Conservation (phyloP, 2,888 invertebrate genomes). For the Resseliella maxima region DNA sequence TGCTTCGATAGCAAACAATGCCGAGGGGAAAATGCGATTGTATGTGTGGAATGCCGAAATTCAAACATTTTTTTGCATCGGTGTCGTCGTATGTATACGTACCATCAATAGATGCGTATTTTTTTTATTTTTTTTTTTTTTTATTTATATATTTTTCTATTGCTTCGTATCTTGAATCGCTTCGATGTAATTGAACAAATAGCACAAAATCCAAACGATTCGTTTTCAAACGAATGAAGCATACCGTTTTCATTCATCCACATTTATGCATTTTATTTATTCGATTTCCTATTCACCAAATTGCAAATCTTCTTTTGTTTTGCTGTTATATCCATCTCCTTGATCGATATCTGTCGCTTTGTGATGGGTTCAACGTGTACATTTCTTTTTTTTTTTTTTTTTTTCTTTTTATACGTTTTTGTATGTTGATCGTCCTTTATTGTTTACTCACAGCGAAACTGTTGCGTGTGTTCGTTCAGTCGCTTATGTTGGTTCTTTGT, state of each 20-base stretch:
- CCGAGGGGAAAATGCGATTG: background rate
- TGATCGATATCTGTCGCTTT: slow-evolving; percentile 47
- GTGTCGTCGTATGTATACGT: background rate
- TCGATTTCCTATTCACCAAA: slow-evolving; percentile 47
- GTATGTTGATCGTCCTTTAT: background rate
- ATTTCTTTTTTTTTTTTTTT: background rate
- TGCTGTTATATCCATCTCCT: background rate
- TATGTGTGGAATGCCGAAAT: background rate
- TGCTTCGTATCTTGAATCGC: background rate
- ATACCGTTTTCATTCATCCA: slow-evolving; percentile 1
- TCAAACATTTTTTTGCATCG: slow-evolving; percentile 15
- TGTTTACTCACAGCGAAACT: background rate
- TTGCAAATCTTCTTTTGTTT: slow-evolving; percentile 46
- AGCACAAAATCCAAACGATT: slow-evolving; percentile 34
- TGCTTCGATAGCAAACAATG: slow-evolving; percentile 19
- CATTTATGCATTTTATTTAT: slow-evolving; percentile 13
- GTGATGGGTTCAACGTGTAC: background rate
- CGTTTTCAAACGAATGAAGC: too few relatives aligned
- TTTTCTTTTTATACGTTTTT: background rate
- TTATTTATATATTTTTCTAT: too few relatives aligned
- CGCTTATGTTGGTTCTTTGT: too few relatives aligned
- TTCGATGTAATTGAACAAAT: slow-evolving; percentile 41
- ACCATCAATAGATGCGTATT: background rate
- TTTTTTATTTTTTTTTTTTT: background rate
- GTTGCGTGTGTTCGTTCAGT: slow-evolving; percentile 33